Conservation (phyloP, 1,140 invertebrate species). For the Camponotus floridanus region DNA sequence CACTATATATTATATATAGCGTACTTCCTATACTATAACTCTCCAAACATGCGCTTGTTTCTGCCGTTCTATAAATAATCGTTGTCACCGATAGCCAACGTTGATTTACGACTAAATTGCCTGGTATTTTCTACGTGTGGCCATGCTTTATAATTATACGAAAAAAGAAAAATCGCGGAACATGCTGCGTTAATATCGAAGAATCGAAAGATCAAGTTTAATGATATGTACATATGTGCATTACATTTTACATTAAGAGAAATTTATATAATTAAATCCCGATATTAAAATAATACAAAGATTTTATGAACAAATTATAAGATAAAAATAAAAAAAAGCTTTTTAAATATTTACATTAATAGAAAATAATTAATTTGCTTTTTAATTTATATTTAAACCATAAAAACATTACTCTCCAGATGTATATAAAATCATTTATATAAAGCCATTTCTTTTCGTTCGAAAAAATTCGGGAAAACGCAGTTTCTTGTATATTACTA, state of each 20-base stretch:
- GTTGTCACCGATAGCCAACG: constrained; percentile 55
- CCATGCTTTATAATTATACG: constrained; percentile 43
- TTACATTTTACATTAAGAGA: background rate
- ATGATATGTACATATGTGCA: background rate
- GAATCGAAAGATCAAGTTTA: constrained; percentile 17
- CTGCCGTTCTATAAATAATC: constrained; percentile 52
- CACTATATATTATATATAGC: constrained; percentile 37
- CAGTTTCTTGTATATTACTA: background rate
- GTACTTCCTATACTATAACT: constrained; percentile 42
- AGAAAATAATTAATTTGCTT: no score
- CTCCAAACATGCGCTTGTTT: constrained; percentile 44
- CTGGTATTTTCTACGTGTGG: constrained; percentile 22
- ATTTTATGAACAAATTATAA: no score
- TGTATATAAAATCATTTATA: no score
- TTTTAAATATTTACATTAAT: background rate
- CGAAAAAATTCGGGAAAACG: background rate
- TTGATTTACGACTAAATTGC: constrained; percentile 57
- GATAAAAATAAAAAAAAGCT: background rate
- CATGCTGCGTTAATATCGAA: constrained; percentile 2
- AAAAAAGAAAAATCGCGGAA: constrained; percentile 24
- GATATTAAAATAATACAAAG: background rate
- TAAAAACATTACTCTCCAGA: no score
- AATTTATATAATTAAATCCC: background rate
- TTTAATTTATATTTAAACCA: no score
- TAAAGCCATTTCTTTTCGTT: no score